Evolutionary conservation across 1,140 invertebrate species (phyloP), one percentile per base, ranked within the genome.

Genomic region (Drosophila sechellia): DNA sequence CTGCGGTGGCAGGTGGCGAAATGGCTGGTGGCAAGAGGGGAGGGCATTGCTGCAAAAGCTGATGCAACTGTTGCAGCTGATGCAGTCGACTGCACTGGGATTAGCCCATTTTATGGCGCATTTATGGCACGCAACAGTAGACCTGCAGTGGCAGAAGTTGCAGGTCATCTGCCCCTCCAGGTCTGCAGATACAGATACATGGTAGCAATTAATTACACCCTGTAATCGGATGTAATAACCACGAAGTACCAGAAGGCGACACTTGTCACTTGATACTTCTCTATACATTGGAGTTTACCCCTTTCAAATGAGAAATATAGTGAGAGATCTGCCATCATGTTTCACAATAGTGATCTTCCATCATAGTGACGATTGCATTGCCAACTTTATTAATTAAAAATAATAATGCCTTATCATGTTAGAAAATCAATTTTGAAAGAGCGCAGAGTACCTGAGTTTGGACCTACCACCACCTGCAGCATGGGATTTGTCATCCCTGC

Each of bases 91-190:
- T 50, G 69, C 63, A 77, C 17, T 37, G 81, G 73, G 77, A 85
- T 80, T 85, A 77, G 53, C 27, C 49, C 49, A 34, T 69, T 85
- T 84, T 85, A 85, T 85, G 66, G 63, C 74, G 60, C 79, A 79
- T 83, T 83, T 83, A 83, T 83, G 79, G 15, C 72, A 80, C 49
- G 81, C 77, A 85, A 85, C 78, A 74, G 74, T 31, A 53, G 58
- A 40, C 25, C 25, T 20, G 40, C 8, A 46, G 27, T 71, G 60
- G 66, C 40, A 20, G 42, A 49, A 49, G 22, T 54, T 40, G 34
- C 20, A 81, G 73, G 57, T 20, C 56, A 6, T 52, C 56, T 8
- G 13, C 10, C 13, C 31, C 22, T 25, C 22, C 27, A 15, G 8
- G 31, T 22, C 31, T 50, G 5, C 13, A 8, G 22, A n/a, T 27